phyloP scores from a whole-genome alignment of 2,888 invertebrate genomes.

The Platycheirus albimanus region DNA sequence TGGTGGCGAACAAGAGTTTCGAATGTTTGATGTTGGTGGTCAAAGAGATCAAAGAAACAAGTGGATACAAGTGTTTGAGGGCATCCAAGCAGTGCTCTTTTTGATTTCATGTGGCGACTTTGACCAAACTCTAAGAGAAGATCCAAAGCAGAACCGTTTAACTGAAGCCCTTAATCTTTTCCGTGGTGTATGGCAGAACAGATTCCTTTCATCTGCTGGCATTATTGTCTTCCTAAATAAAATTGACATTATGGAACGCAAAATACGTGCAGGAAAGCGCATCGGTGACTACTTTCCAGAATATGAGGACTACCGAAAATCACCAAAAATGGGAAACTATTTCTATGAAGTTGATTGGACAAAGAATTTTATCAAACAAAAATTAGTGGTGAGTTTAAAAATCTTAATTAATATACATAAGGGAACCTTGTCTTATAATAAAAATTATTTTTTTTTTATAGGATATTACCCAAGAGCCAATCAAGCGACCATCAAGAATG shows the following conservation, averaged over 20 bases:
- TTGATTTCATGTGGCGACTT: conserved; percentile 91
- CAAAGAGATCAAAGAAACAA: conserved; percentile 91
- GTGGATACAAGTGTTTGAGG: conserved; percentile 94
- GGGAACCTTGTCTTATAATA: no score
- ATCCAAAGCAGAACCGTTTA: conserved; percentile 87
- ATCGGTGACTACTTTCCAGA: conserved; percentile 88
- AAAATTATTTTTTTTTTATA: conserved; percentile 79
- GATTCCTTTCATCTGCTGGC: conserved; percentile 88
- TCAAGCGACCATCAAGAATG: conserved; percentile 81
- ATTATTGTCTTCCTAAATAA: conserved; percentile 92
- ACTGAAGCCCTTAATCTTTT: conserved; percentile 89
- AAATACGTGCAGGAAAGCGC: conserved; percentile 87
- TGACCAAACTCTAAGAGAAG: conserved; percentile 90
- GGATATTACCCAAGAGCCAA: conserved; percentile 85
- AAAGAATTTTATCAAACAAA: conserved; percentile 87
- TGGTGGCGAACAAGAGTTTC: conserved; percentile 88
- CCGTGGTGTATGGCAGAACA: conserved; percentile 89
- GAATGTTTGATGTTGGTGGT: conserved; percentile 94
- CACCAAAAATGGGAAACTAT: conserved; percentile 82
- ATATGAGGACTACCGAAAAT: conserved; percentile 84
- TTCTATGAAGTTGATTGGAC: conserved; percentile 87
- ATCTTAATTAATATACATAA: no score
- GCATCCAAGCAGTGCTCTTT: conserved; percentile 91
- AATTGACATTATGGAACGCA: conserved; percentile 89
- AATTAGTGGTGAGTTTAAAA: conserved; percentile 85